phyloP scores from a whole-genome alignment of 2,113 vertebrate genomes.

The Onychorhynchus coronatus region DNA sequence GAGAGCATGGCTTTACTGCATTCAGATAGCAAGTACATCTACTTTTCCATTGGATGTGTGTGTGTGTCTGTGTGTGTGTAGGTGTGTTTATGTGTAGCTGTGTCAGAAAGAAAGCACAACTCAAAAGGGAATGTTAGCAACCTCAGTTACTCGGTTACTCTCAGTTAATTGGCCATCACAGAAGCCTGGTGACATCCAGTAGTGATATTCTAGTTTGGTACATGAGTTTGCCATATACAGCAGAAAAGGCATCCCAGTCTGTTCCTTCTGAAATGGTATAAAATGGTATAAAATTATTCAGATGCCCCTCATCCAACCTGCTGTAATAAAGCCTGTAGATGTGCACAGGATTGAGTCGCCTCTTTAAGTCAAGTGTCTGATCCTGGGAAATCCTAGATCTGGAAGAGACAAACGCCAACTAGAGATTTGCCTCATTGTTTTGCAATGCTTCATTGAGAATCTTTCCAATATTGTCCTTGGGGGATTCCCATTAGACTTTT shows the following conservation, averaged over 20 bases:
- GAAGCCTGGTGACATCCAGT: not conserved
- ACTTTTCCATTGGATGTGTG: not conserved
- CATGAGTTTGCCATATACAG: accelerated
- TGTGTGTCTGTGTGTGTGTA: not conserved
- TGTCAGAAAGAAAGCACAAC: not conserved
- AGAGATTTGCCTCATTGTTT: not conserved
- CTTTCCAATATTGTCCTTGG: not conserved
- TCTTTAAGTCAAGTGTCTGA: not conserved
- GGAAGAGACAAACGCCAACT: not conserved
- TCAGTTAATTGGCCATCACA: not conserved
- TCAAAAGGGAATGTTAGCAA: not conserved
- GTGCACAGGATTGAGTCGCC: not conserved
- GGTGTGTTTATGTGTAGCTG: not conserved
- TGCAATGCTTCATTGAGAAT: not conserved
- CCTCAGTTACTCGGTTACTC: not conserved
- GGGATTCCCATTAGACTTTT: not conserved
- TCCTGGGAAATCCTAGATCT: not conserved
- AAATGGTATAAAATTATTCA: not conserved
- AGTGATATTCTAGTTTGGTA: not conserved
- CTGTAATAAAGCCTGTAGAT: not conserved
- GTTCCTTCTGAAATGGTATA: not conserved
- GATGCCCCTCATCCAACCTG: not conserved
- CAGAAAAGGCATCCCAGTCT: accelerated
- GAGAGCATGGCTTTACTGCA: not conserved
- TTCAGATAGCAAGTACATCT: not conserved